Evolutionary conservation across 2,113 vertebrate genomes (phyloP), one percentile per base, ranked within the genome.

Genomic region (Scomber scombrus): DNA sequence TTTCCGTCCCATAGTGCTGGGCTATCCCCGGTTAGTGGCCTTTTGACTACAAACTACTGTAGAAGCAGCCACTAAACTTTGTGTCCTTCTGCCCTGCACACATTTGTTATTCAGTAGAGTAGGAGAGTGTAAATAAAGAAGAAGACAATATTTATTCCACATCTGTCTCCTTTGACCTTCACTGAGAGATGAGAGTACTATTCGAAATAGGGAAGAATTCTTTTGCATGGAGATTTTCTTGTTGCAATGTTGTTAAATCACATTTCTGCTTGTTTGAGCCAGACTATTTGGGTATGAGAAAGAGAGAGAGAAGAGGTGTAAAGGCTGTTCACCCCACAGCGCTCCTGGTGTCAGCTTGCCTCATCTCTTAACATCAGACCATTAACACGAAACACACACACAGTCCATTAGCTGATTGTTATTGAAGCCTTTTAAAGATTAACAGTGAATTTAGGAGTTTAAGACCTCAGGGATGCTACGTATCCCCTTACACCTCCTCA

Each of bases 381-480:
- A 21, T 78, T 66, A 61, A 71, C 60, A 54, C 56, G 19, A 63
- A 47, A 60, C 31, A 68, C 67, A 73, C 65, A 62, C 61, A 16
- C 56, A 43, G 67, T 83, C 81, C 86, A 90, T 92, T 85, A 90
- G 83, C 55, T 85, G 89, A 92, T 89, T 90, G 78, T 67, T 57
- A 26, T 19, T 23, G 65, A 74, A 50, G 61, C 72, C 71, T 77
- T 88, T 85, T 43, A 62, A 64, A 79, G 49, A 21, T 45, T 84
- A 70, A 78, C 61, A 71, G 75, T 71, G 62, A 68, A 80, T 85
- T 71, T 71, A 72, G 57, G 56, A 45, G 73, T 74, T 46, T n/a
- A 83, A 77, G 72, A 81, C 76, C 78, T 78, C 64, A 15, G 79
- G 49, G 66, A 68, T 46, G 62, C 64, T 47, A 16, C 66, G 2